Base-by-base conservation (phyloP, 2,888 invertebrate genomes). In the Dynastes maya region DNA sequence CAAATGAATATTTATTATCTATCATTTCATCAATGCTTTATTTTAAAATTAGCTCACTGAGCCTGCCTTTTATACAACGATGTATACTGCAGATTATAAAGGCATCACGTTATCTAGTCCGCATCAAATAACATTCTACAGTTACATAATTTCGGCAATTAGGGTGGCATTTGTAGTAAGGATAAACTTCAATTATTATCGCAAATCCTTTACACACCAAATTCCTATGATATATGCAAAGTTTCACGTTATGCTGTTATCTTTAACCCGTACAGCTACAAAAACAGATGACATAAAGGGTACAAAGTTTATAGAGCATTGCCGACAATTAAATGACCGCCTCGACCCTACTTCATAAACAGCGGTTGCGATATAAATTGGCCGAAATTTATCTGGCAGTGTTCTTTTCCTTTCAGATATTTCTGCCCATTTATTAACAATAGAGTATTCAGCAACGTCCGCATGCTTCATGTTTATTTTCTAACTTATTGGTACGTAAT, bases 341-440 rank as follows among this genome's bases (percentile, higher is more conserved):
- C 37, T 78, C 78, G 80, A 79, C 65, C 74, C 76, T 70, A 78
- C 82, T 83, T 83, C 83, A 83, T 78, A 78, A 80, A 80, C 83
- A 84, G 82, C 83, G 81, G 83, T 83, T 81, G 81, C 82, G 79
- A 82, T 83, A 84, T 83, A 83, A 82, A 84, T 84, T 80, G 83
- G 55, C 78, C 76, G 78, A 79, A 80, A 82, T 81, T 82, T 82
- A 80, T 81, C 80, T 77, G 78, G 16, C 40, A 37, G 78, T 72
- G 67, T 45, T 71, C 64, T 75, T 76, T 68, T 37, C 32, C 37
- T 49, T 76, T 49, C 71, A 53, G 76, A 80, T 45, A 45, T 45
- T 45, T 45, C 45, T 45, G 45, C 11, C 0, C 11, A 45, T 8
- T 45, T 11, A 45, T 45, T 11, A 79, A 81, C 80, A 80, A 79